These are phyloP conservation scores for Siniperca knerii DNA, from an alignment of 2,113 vertebrate genomes.

Conservation along the genomic window DNA sequence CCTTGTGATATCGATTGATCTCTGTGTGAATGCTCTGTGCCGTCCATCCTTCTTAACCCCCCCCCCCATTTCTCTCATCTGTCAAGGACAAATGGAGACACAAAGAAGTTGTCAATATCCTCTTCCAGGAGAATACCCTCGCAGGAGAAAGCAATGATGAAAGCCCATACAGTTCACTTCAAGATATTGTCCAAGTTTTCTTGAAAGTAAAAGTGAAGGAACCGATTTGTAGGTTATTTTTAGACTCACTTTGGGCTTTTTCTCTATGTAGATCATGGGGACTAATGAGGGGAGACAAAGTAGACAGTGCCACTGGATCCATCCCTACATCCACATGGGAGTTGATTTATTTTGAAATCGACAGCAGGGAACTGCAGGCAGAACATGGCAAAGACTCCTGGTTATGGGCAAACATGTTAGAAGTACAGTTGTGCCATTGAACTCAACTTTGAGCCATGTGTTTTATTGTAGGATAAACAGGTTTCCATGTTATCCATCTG, in stretches of 20 bases:
- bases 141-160: conserved; percentile 1
- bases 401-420: background rate
- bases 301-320: background rate
- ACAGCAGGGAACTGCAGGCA: conserved; percentile 5
- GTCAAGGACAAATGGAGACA: conserved; percentile 33
- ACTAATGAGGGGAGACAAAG: conserved; percentile 1
- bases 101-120: conserved; percentile 47
- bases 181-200: background rate
- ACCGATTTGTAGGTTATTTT: background rate
- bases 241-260: background rate
- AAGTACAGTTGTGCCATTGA: conserved; percentile 1
- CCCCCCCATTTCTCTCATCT: conserved; percentile 17
- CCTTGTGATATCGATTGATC: conserved; percentile 50
- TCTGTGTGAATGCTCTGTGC: conserved; percentile 32
- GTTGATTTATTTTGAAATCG: conserved; percentile 2
- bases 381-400: conserved; percentile 10
- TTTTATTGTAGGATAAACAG: conserved; percentile 13
- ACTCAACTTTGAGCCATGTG: background rate
- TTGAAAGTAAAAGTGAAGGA: background rate
- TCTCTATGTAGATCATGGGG: background rate
- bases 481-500: background rate
- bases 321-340: conserved; percentile 7
- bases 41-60: conserved; percentile 42
- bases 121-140: conserved; percentile 1
- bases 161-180: background rate